Percentiles rank a stretch among this genome's conserved stretches.
phyloP scores from a whole-genome alignment of 1,140 invertebrate species.

The Chironomus striatipennis region DNA sequence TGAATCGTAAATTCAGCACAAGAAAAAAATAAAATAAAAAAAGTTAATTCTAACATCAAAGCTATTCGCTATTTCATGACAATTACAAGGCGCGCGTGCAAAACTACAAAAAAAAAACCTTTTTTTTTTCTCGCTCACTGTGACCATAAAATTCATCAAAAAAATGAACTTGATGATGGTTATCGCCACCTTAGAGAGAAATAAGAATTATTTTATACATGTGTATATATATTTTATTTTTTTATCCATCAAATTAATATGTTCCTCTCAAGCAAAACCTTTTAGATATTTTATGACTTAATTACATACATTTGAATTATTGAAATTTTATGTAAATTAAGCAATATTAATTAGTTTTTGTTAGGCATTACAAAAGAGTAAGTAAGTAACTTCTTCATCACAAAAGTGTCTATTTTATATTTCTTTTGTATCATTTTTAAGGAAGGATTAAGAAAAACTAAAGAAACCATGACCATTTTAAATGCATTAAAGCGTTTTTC shows the following conservation, averaged over 20 bases:
- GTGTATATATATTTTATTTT: not conserved
- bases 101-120: too few relatives aligned
- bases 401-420: slow-evolving; percentile 6
- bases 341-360: slow-evolving; percentile 21
- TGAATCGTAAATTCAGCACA: too few relatives aligned
- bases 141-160: not conserved
- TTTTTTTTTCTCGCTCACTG: too few relatives aligned
- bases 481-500: slow-evolving; percentile 18
- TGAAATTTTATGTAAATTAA: slow-evolving; percentile 19
- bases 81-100: too few relatives aligned
- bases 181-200: not conserved
- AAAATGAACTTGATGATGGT: slow-evolving; percentile 8
- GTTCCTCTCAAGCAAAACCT: slow-evolving; percentile 3
- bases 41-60: too few relatives aligned
- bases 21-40: too few relatives aligned
- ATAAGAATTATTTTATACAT: not conserved
- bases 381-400: not conserved
- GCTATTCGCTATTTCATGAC: too few relatives aligned
- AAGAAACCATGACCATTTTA: slow-evolving; percentile 18
- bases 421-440: not conserved
- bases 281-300: slow-evolving; percentile 22
- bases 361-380: not conserved
- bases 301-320: slow-evolving; percentile 17
- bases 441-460: not conserved
- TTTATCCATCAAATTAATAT: not conserved